phyloP scores from a whole-genome alignment of 2,888 invertebrate species.

The Aporophyla nigra region DNA sequence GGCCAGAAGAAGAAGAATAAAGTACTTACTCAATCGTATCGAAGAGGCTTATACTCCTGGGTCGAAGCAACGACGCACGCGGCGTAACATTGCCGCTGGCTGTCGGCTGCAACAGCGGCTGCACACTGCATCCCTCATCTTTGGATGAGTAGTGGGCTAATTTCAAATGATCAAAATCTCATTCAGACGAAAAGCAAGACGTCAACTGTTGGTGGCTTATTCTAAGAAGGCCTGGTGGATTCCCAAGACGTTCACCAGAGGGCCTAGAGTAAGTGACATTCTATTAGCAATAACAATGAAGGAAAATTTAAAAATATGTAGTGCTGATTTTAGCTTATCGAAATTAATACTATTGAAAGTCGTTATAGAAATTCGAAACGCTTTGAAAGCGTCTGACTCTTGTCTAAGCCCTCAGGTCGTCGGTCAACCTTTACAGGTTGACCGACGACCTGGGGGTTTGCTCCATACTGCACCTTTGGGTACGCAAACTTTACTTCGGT shows the following conservation, averaged over 20 bases:
- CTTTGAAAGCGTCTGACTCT: background rate
- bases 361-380: background rate
- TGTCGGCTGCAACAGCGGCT: background rate
- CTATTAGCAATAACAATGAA: background rate
- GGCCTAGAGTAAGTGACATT: background rate
- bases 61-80: background rate
- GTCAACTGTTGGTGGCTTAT: background rate
- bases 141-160: slow-evolving; percentile 19
- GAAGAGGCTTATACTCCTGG: slow-evolving; percentile 49
- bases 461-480: background rate
- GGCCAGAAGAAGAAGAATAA: background rate
- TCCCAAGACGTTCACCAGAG: background rate
- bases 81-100: background rate
- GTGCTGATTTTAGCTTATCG: background rate
- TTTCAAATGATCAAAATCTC: background rate
- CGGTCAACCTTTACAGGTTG: background rate
- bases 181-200: background rate
- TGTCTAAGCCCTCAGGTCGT: background rate
- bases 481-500: background rate
- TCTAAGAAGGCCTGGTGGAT: background rate
- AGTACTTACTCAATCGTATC: slow-evolving; percentile 38
- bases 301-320: background rate
- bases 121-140: slow-evolving; percentile 24
- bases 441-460: too few species aligned
- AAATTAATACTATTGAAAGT: background rate